Evolutionary conservation across 2,888 invertebrate genomes (phyloP), one percentile per base, ranked within the genome.

Genomic region (Ethmia dodecea): DNA sequence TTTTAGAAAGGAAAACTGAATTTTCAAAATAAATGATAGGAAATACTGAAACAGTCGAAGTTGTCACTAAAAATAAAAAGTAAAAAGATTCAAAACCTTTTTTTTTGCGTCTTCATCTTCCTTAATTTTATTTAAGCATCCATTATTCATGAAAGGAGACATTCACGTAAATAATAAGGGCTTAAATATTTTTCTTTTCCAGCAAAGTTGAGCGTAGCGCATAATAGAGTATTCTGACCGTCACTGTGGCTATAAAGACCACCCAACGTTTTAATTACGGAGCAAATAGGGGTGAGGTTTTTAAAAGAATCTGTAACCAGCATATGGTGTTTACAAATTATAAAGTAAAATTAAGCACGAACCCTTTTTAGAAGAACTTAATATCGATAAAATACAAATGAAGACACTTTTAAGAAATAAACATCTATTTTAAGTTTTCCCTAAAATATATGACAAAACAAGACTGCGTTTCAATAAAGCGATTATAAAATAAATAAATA

Each of bases 181-280:
- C 49, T 53, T 42, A 45, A 57, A 55, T 59, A 55, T 45, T 34
- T 48, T 55, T 52, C 34, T 52, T 55, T 50, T 39, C 35, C 40
- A 49, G 33, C 43, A 32, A 31, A 38, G 41, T 35, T n/a, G n/a
- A n/a, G 33, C 45, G 31, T 45, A 42, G 46, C 45, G 43, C 47
- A 51, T 57, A 53, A 54, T 57, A 51, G 49, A 45, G 49, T 42
- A 50, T 55, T 61, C 45, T 53, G 44, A 39, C 40, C 39, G 45
- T 42, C 43, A 42, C 38, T 37, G 42, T 39, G 42, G 52, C 47
- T 49, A 45, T 62, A 61, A 65, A 61, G 49, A 50, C 55, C 57
- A 47, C 47, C 57, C 58, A 52, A 45, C 45, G 49, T 55, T 65
- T 66, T 69, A 69, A 72, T 69, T 70, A 61, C 61, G 40, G 35